Evolutionary conservation across 2,113 vertebrate genomes (phyloP), one percentile per base, ranked within the genome.

Genomic region (Gymnarchus niloticus): DNA sequence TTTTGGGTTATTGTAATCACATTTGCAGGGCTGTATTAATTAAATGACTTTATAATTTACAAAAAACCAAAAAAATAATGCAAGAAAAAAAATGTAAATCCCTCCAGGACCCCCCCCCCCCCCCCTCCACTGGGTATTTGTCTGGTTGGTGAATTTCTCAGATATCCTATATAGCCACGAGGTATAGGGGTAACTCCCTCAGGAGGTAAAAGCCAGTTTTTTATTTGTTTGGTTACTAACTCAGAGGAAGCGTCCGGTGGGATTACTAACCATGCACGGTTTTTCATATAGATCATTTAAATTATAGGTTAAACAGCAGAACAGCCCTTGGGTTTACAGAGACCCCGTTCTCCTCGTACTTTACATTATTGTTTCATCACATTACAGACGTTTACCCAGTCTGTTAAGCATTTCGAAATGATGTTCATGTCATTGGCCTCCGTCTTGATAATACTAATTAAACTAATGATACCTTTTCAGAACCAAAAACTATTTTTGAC

Each of bases 251-350:
- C n/a, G n/a, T 48, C 19, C 76, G 46, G 23, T 21, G 44, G 44
- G 44, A 44, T 48, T 78, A 48, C 19, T 78, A 23, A 78, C 17
- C 44, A 44, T 78, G 44, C 21, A 48, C 3, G 44, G 17, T 23
- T 48, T 44, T 78, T 23, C 44, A 48, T 37, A 78, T 4, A n/a
- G 76, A 46, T 48, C 2, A 7, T 48, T 46, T 48, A 78, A 48
- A 48, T 78, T 78, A 78, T 78, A 48, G 76, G 23, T 78, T 78
- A 78, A n/a, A 78, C 21, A 78, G 76, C 37, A 48, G 76, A 48
- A n/a, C 1, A 48, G 76, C 44, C 44, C 76, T 78, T 48, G 44
- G 44, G 44, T 48, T 48, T 78, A 41, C 21, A 48, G 76, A 23
- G 73, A 48, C 46, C 23, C 46, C 12, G 19, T 78, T 23, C 46